phyloP scores from a whole-genome alignment of 1,140 invertebrate genomes.

The Formica selysi region DNA sequence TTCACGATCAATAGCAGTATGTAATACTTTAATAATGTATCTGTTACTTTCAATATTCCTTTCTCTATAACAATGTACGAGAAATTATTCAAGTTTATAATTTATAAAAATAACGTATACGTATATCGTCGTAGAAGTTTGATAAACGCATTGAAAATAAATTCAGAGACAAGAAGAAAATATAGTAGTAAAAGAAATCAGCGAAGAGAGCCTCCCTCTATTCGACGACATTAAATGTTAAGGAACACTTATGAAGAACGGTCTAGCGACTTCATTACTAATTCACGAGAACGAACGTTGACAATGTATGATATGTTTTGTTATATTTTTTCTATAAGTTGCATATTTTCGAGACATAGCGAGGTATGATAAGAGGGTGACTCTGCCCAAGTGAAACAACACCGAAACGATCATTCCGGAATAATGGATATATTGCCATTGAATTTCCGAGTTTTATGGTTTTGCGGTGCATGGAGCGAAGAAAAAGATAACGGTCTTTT shows the following conservation, averaged over 20 bases:
- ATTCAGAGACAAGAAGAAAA: background rate
- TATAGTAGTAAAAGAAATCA: background rate
- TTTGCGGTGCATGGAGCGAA: conserved; percentile 58
- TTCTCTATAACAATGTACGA: background rate
- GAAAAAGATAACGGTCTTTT: background rate
- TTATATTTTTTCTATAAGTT: conserved; percentile 18
- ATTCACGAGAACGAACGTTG: conserved; percentile 27
- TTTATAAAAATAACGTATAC: conserved; percentile 15
- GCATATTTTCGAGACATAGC: conserved; percentile 2
- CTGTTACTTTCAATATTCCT: background rate
- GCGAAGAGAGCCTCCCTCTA: background rate
- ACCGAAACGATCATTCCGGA: background rate
- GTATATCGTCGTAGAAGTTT: background rate
- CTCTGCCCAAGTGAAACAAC: background rate
- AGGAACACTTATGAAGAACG: background rate
- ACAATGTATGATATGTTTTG: background rate
- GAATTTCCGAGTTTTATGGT: conserved; percentile 55
- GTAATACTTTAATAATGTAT: background rate
- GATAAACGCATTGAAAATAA: conserved; percentile 1
- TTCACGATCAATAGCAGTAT: background rate
- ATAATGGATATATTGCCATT: conserved; percentile 57
- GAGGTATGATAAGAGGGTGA: conserved; percentile 1
- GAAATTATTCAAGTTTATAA: background rate
- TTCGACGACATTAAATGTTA: conserved; percentile 42
- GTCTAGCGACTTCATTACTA: conserved; percentile 19